Evolutionary conservation across 2,113 vertebrate genomes (phyloP).

Genomic region (Diadophis punctatus): DNA sequence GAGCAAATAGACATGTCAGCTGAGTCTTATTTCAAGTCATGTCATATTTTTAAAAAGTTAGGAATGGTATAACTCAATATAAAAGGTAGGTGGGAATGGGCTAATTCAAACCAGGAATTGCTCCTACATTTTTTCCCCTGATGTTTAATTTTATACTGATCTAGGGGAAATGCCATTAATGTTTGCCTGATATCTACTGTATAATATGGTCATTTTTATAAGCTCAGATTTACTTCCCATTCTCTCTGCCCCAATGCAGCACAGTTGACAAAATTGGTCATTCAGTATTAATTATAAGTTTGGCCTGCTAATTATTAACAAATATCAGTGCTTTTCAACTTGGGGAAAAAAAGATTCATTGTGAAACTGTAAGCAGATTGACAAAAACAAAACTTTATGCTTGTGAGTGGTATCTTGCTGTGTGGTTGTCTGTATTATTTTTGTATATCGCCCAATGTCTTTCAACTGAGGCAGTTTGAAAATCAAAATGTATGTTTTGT

Average conservation of each 20-base stretch:
- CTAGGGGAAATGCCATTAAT: constrained; percentile 52
- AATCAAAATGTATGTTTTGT: constrained; percentile 56
- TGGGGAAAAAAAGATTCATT: neutral
- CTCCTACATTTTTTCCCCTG: constrained; percentile 41
- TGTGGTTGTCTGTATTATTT: neutral
- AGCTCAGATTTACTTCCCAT: constrained; percentile 66
- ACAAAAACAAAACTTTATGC: constrained; percentile 53
- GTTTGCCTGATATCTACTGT: constrained; percentile 62
- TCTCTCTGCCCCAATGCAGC: constrained; percentile 45
- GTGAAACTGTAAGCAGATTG: neutral
- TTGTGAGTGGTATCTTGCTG: constrained; percentile 30
- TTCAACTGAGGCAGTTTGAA: neutral
- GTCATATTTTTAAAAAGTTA: constrained; percentile 20
- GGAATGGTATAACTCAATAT: constrained; percentile 33
- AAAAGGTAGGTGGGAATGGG: constrained; percentile 46
- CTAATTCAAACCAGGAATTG: constrained; percentile 54
- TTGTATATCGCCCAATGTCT: neutral
- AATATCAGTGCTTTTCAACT: neutral
- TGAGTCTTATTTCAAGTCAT: constrained; percentile 22
- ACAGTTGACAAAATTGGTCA: constrained; percentile 31
- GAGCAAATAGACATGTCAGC: neutral
- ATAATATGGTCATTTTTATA: constrained; percentile 70
- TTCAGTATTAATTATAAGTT: neutral
- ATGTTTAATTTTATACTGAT: constrained; percentile 34
- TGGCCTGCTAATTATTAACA: neutral